Base-by-base conservation (phyloP, 2,888 invertebrate genomes). In the Pyralis farinalis region DNA sequence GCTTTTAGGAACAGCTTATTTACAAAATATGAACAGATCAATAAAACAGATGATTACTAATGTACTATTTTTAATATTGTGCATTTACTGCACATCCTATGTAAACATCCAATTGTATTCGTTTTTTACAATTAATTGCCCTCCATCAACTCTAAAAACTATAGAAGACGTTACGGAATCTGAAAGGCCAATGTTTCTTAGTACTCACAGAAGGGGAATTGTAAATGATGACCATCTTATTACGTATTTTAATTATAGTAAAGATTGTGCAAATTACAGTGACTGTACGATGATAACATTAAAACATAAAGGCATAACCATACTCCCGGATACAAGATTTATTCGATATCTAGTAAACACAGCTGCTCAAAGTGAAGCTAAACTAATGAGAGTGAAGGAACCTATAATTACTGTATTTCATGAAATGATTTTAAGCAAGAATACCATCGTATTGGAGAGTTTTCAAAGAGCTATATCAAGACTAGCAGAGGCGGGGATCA, bases 401-500 rank as follows among this genome's bases (percentile, higher is more conserved):
- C 73, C 71, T 32, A 34, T 83, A 6, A 7, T 86, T 0, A 63
- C 63, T 0, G 55, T 79, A 0, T 85, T 71, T 38, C 76, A 80
- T 22, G 82, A 85, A 48, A 85, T 87, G 43, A 40, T 55, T 1
- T 42, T 83, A 0, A 57, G 61, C 0, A 37, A 9, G 27, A 6
- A 28, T n/a, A 33, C 32, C 11, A 16, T 28, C 7, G 28, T 34
- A 7, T 11, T 39, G 10, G 33, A 39, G 0, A 60, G 49, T 7
- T 63, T 83, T 34, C 57, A 63, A 8, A 56, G 55, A 3, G 49
- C 69, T 0, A 38, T 74, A 4, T 25, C 37, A 12, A 58, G 69
- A 9, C 50, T 87, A 0, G 72, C 71, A 42, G 84, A 86, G 49
- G 66, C 71, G n/a, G 86, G 85, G 6, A 77, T 87, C 12, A 67